Conservation (phyloP, 2,113 vertebrate species). For the Lanius collurio region DNA sequence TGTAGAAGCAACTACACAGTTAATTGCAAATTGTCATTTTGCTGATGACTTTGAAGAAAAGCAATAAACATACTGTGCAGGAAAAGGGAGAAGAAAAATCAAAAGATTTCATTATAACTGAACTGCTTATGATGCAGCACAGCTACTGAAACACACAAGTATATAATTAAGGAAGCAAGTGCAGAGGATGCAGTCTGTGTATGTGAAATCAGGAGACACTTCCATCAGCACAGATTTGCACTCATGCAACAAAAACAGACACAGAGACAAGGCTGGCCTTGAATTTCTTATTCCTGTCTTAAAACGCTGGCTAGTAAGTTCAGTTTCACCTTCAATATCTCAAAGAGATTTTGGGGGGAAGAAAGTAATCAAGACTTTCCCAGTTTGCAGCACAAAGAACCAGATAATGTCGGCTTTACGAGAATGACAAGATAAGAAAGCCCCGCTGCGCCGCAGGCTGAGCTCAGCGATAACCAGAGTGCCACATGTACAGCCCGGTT, state of each 20-base stretch:
- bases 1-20: background rate
- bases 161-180: background rate
- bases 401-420: background rate
- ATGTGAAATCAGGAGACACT: background rate
- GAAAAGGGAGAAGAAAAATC: background rate
- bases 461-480: background rate
- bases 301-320: background rate
- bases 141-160: background rate
- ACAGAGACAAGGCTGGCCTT: background rate
- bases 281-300: background rate
- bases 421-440: background rate
- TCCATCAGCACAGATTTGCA: background rate
- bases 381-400: rapidly evolving
- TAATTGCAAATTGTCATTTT: background rate
- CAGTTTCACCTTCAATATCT: background rate
- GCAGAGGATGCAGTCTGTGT: background rate
- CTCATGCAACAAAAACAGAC: background rate
- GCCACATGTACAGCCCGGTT: constrained; percentile 46
- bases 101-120: background rate
- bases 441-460: background rate
- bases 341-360: background rate
- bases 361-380: background rate
- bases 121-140: background rate
- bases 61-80: background rate
- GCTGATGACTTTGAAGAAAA: background rate